Base-by-base conservation (phyloP, 53 echinoderm and acorn worm genomes). In the Mesocentrotus franciscanus region DNA sequence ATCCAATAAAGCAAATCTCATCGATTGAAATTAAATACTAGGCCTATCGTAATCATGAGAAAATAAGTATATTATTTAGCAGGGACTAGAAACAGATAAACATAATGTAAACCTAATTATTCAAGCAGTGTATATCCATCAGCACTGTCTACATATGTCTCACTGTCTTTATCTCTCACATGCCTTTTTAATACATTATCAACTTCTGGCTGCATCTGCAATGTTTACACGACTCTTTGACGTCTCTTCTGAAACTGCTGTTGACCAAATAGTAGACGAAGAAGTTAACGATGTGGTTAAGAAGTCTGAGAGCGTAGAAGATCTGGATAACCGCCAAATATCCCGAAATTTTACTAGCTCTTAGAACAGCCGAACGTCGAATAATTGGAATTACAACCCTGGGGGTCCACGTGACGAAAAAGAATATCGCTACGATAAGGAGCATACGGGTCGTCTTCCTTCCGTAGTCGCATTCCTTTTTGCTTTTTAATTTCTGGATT, bases 371-470 rank as follows among this genome's bases (percentile, higher is more conserved):
- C 4, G n/a, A 2, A 16, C 0, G 20, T 17, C 36, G 35, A 30
- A 66, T 33, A 20, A 62, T 9, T 5, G 66, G 24, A 1, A 64
- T 18, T 10, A 91, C 10, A 6, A 91, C 66, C 18, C 18, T 34
- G 1, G 91, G 91, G 2, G 22, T 20, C 91, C 91, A 91, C 3
- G 91, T 91, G 20, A 66, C 91, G 13, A 91, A 91, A 11, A 91
- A 91, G 6, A 35, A 62, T 15, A 91, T 66, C 32, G 91, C 68
- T 36, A 91, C 18, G 68, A 91, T 39, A 11, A 91, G 39, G 20
- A 91, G 64, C 91, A 91, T 91, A 10, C 64, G 91, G 17, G 91
- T 91, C 13, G 91, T 91, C 30, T 66, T 91, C 39, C 91, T 61
- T 24, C 91, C 91, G 35, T 35, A 66, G 36, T 66, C 91, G 18